A percentile compares a stretch with the other conserved stretches of the same genome.
These are phyloP conservation scores for Catalaphyllia jardinei DNA, from an alignment of 64 coral and sea anemone species.

Conservation along the genomic window DNA sequence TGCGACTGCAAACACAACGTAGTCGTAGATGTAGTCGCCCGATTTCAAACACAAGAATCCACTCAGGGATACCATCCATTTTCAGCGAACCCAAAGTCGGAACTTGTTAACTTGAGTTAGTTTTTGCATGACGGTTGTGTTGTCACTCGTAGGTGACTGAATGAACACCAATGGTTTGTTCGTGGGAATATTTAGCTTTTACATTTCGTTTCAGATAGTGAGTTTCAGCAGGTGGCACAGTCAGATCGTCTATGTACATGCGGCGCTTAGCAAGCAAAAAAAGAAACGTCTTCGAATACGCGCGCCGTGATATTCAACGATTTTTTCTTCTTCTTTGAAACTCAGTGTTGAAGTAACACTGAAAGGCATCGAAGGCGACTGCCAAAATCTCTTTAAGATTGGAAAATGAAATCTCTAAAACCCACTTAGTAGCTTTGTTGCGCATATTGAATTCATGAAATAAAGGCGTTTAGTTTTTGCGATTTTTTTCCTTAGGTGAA, in stretches of 20 bases:
- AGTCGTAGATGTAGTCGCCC: no score
- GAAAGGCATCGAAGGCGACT: no score
- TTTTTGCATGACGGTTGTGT: not conserved
- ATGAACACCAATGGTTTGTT: not conserved
- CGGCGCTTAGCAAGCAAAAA: not conserved
- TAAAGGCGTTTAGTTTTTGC: not conserved
- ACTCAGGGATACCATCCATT: not conserved
- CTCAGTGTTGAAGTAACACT: no score
- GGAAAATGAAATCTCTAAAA: not conserved
- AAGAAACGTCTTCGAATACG: not conserved
- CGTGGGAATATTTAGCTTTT: not conserved
- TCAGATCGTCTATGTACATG: not conserved
- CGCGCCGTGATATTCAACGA: not conserved
- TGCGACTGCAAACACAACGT: no score
- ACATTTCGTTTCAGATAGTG: not conserved
- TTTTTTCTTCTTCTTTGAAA: not conserved
- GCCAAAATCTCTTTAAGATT: no score
- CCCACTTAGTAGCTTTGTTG: not conserved
- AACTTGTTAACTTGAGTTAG: not conserved
- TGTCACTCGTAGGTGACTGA: not conserved
- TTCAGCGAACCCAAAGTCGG: not conserved
- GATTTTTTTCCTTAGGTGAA: not conserved
- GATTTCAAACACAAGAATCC: no score
- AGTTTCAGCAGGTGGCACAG: not conserved
- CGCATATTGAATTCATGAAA: not conserved